Base-by-base conservation (phyloP, 53 echinoderm and acorn worm species). In the Holothuria leucospilota region DNA sequence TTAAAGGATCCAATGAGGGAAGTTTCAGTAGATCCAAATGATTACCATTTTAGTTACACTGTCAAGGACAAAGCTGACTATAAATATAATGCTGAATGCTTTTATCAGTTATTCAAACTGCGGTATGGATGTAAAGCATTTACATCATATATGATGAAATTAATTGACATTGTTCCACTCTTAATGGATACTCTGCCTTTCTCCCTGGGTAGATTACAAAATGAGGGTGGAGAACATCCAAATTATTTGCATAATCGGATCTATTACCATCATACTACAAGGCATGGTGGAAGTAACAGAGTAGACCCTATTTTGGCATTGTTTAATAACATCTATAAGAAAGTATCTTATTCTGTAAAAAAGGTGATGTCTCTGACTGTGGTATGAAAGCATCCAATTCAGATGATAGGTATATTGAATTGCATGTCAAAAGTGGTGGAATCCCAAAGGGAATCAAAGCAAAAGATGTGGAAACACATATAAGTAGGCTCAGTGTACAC, bases 121-220 rank as follows among this genome's bases (percentile, higher is more conserved):
- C 42, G 42, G 42, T 42, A 42, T 42, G 42, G 42, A 10, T 78
- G 56, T 26, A 23, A 26, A 8, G 20, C 59, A 5, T 58, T 78
- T 23, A 78, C 59, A 30, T 56, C 78, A 53, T 78, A 78, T 51
- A 78, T 78, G 78, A 78, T 78, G 25, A 78, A 78, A 28, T 78
- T 46, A 18, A 28, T 78, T 53, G 78, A 78, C 25, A 23, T 34
- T 39, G 42, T 29, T 23, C 46, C 74, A 74, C 39, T 74, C n/a
- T 42, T 42, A 42, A 42, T 42, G 42, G 42, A 42, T 42, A 42
- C 42, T 42, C 42, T 42, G 42, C 42, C 42, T 6, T 42, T 42
- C 42, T 6, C 42, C 42, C 42, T 63, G 26, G 63, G 63, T 21
- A 63, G 63, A 26, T 11, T 63, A 21, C 63, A 63, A 26, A 63